Base-by-base conservation (phyloP, 2,113 vertebrate species). In the Oxygymnocypris stewartii region DNA sequence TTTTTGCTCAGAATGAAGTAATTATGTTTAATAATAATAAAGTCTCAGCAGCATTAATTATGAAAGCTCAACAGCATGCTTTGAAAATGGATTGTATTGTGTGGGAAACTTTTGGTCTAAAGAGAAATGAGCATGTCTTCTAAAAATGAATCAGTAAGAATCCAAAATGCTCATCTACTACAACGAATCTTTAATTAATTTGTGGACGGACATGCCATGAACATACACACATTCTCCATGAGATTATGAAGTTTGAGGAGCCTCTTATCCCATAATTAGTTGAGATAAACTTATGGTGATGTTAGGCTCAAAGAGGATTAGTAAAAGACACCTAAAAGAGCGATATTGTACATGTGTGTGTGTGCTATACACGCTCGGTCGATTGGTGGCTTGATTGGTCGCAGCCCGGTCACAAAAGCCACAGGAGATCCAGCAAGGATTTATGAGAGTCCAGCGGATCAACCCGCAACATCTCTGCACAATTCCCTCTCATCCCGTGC, bases 371-470 rank as follows among this genome's bases (percentile, higher is more conserved):
- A 0, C 3, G 13, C 23, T 47, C 5, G 76, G 28, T 16, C 12
- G 51, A 73, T 59, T 74, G 67, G 25, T 12, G 80, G 16, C 40
- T 82, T 61, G 79, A 49, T 82, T 69, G 63, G 61, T 69, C 12
- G 20, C 67, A 31, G 65, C 31, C 35, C 6, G 35, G 47, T 73
- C 85, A 74, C 63, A 67, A 80, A 71, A 61, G 83, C 71, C 54
- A 42, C 42, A 44, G 37, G 51, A 79, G 61, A 79, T 87, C 86
- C 67, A 76, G 84, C 75, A 67, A 51, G 86, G 86, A 85, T 88
- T 90, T 88, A 54, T 14, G n/a, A 74, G n/a, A 84, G 54, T 79
- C 40, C 35, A 28, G 63, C 71, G 80, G 87, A 90, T 85, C 85
- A 87, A 74, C 28, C 37, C 16, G 9, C 42, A 83, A 83, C 85